These are phyloP conservation scores for Sylvia atricapilla DNA, from an alignment of 2,113 vertebrate genomes.

Conservation along the genomic window DNA sequence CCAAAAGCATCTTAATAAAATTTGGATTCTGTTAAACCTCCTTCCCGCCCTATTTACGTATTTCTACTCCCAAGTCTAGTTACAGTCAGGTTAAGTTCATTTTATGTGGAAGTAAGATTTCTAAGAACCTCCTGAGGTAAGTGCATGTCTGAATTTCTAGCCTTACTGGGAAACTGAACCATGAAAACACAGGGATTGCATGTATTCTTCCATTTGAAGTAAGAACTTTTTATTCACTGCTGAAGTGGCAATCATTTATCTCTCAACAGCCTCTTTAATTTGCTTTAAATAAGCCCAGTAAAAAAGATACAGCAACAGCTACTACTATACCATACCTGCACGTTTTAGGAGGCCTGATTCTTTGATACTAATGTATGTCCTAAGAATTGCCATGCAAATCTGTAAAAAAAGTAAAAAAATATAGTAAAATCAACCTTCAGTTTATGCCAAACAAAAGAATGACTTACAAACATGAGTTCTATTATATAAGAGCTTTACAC, in stretches of 20 bases:
- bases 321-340: slow-evolving; percentile 77
- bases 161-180: neutral
- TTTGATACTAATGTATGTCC: slow-evolving; percentile 73
- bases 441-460: neutral
- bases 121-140: neutral
- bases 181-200: neutral
- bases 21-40: neutral
- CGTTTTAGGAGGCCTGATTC: slow-evolving; percentile 78
- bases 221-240: neutral
- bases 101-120: neutral
- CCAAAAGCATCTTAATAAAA: neutral
- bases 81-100: neutral
- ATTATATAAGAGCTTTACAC: neutral
- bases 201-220: neutral
- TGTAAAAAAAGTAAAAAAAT: slow-evolving; percentile 45
- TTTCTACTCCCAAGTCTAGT: neutral
- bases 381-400: slow-evolving; percentile 84
- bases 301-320: neutral
- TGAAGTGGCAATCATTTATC: neutral
- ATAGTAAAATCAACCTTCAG: neutral
- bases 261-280: neutral
- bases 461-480: neutral
- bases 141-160: neutral
- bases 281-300: neutral
- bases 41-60: neutral